Evolutionary conservation across 2,888 invertebrate genomes (phyloP).

Genomic region (Epiblema foenella): DNA sequence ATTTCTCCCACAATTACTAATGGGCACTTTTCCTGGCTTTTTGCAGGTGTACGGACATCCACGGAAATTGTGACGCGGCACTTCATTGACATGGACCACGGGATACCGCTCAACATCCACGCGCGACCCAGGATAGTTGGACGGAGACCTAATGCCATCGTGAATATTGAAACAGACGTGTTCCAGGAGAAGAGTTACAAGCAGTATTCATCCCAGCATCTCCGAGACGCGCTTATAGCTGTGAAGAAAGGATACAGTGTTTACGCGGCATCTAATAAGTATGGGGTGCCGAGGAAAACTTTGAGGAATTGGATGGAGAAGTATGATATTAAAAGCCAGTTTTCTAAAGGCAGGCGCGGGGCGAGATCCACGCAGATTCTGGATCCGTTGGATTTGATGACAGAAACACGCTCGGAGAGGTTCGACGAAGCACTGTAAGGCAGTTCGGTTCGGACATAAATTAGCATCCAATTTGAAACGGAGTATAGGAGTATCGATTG

Average conservation of each 20-base stretch:
- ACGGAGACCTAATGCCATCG: slow-evolving; percentile 74
- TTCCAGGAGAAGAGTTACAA: slow-evolving; percentile 82
- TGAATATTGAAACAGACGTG: slow-evolving; percentile 79
- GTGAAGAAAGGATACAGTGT: slow-evolving; percentile 83
- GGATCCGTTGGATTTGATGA: slow-evolving; percentile 74
- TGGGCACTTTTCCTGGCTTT: slow-evolving; percentile 80
- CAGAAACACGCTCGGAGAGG: slow-evolving; percentile 65
- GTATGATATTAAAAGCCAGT: slow-evolving; percentile 83
- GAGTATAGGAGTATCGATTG: too few species aligned
- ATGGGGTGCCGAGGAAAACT: slow-evolving; percentile 83
- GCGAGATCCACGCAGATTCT: slow-evolving; percentile 67
- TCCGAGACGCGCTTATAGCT: slow-evolving; percentile 78
- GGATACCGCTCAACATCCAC: slow-evolving; percentile 76
- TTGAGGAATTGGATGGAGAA: slow-evolving; percentile 85
- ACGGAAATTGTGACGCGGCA: slow-evolving; percentile 81
- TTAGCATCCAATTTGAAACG: background rate
- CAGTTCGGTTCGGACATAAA: background rate
- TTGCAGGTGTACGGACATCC: slow-evolving; percentile 80
- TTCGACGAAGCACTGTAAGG: slow-evolving; percentile 58
- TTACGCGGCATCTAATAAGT: slow-evolving; percentile 84
- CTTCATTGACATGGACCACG: slow-evolving; percentile 79
- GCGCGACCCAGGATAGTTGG: slow-evolving; percentile 77
- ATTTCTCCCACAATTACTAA: slow-evolving; percentile 51
- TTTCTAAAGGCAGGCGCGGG: slow-evolving; percentile 79
- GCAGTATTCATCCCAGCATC: slow-evolving; percentile 81